Percentiles rank a stretch among this genome's conserved stretches.
Conservation (phyloP, 2,888 invertebrate genomes). For the Apantesis nais region DNA sequence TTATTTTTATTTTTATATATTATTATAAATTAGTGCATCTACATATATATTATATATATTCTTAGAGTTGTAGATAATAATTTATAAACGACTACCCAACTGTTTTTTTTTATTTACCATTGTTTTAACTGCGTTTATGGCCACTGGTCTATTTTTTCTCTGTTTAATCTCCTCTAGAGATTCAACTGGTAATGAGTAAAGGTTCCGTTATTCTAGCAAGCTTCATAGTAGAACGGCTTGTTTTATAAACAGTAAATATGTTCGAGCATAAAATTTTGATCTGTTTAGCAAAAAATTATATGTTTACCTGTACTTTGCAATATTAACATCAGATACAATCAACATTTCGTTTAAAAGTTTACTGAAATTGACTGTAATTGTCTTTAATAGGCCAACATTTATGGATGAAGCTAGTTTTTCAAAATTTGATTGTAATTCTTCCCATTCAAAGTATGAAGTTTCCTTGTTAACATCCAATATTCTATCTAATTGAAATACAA, state of each 20-base stretch:
- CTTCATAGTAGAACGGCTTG: not conserved
- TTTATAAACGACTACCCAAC: not conserved
- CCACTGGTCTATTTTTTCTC: no score
- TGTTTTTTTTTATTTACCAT: not conserved
- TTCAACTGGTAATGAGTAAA: not conserved
- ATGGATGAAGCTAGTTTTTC: conserved; percentile 82
- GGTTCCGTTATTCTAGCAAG: not conserved
- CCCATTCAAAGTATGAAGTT: conserved; percentile 88
- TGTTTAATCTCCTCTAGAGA: not conserved
- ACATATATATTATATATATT: not conserved
- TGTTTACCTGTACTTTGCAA: conserved; percentile 84
- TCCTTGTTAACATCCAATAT: conserved; percentile 89
- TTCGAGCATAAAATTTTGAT: not conserved
- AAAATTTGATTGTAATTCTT: conserved; percentile 83
- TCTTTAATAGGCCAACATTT: conserved; percentile 80
- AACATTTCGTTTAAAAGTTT: conserved; percentile 85
- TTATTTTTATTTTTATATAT: no score
- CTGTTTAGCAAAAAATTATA: not conserved
- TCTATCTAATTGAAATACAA: conserved; percentile 89
- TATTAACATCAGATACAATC: conserved; percentile 85
- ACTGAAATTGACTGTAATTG: conserved; percentile 86
- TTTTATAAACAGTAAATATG: not conserved
- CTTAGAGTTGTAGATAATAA: not conserved
- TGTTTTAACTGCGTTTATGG: not conserved
- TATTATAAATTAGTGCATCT: not conserved